phyloP scores from a whole-genome alignment of 2,888 invertebrate species.

The Cataglyphis cursor region DNA sequence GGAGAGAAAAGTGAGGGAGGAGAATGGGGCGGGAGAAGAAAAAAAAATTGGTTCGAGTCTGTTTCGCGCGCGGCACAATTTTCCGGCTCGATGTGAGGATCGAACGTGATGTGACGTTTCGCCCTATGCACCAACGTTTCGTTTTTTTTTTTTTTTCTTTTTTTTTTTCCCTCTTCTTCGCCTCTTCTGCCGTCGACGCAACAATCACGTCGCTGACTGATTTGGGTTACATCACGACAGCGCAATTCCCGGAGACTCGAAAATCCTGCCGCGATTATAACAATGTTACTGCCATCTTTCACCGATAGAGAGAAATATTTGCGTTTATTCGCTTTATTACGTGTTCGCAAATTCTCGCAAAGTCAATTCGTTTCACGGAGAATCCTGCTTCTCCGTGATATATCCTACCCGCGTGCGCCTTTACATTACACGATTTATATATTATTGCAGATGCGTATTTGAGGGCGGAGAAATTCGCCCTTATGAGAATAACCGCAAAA shows the following conservation, averaged over 20 bases:
- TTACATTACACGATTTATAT: slow-evolving; percentile 11
- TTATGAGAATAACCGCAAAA: slow-evolving; percentile 58
- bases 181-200: slow-evolving; percentile 65
- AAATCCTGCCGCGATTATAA: not conserved
- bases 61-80: slow-evolving; percentile 71
- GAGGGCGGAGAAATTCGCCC: not conserved
- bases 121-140: slow-evolving; percentile 56
- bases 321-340: slow-evolving; percentile 60
- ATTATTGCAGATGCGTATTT: not conserved
- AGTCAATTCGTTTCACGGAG: not conserved
- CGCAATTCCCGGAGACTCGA: slow-evolving; percentile 15
- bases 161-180: not conserved
- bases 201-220: slow-evolving; percentile 71
- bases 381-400: not conserved
- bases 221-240: slow-evolving; percentile 69
- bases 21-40: not conserved
- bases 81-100: slow-evolving; percentile 70
- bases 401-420: not conserved
- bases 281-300: slow-evolving; percentile 18
- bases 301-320: slow-evolving; percentile 37
- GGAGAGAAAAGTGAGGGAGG: not conserved
- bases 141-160: not conserved
- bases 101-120: slow-evolving; percentile 77
- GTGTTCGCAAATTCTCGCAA: not conserved
- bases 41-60: slow-evolving; percentile 67